These are phyloP conservation scores for Vombatus ursinus DNA, from an alignment of 2,113 vertebrate species.

Conservation along the genomic window DNA sequence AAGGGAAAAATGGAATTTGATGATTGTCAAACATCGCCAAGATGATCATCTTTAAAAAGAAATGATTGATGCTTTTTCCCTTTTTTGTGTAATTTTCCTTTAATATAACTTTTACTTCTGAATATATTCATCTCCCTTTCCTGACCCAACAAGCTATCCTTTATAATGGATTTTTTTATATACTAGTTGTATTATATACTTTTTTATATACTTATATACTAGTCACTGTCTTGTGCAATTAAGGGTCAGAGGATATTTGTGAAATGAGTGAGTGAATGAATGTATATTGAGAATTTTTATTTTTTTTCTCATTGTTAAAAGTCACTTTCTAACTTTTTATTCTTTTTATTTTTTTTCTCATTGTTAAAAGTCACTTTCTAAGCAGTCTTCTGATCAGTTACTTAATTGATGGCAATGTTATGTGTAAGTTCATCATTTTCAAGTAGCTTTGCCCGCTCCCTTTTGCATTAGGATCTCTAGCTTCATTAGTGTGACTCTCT, in stretches of 20 bases:
- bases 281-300: not conserved
- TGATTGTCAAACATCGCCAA: slow-evolving; percentile 68
- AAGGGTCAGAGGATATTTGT: not conserved
- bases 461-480: not conserved
- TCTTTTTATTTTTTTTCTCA: not conserved
- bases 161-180: no score
- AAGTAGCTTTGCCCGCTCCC: not conserved
- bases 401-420: not conserved
- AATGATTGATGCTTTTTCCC: not conserved
- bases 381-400: not conserved
- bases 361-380: not conserved
- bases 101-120: no score
- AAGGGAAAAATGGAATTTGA: slow-evolving; percentile 64
- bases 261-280: not conserved
- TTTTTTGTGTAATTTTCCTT: no score
- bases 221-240: not conserved
- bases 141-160: no score
- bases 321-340: no score
- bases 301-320: not conserved
- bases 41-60: slow-evolving; percentile 48
- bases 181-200: no score
- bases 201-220: no score
- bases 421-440: not conserved
- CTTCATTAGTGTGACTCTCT: not conserved
- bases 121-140: no score